A percentile compares a stretch with the other conserved stretches of the same genome.
Conservation (phyloP, 1,140 invertebrate species). For the Nautilus pompilius region DNA sequence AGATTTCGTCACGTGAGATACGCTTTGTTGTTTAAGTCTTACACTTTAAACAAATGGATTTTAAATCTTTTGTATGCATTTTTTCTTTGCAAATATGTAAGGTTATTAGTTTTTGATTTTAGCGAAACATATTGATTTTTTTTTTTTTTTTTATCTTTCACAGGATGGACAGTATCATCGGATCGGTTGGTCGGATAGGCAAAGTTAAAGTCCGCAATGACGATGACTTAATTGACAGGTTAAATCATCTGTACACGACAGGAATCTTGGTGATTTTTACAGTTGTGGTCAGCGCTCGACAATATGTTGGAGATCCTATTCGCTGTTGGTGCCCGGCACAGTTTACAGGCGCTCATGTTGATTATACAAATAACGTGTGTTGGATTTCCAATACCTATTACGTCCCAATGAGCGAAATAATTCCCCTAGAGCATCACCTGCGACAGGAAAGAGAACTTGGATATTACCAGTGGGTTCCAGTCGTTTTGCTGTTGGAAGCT, state of each 20-base stretch:
- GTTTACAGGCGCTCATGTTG: constrained; percentile 56
- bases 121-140: too few species aligned
- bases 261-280: constrained; percentile 59
- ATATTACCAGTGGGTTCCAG: constrained; percentile 64
- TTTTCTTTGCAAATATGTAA: too few species aligned
- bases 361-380: constrained; percentile 54
- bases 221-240: constrained; percentile 60
- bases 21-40: too few species aligned
- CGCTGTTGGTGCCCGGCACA: constrained; percentile 50
- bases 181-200: constrained; percentile 50
- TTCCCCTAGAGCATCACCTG: constrained; percentile 31
- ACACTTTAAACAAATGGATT: too few species aligned
- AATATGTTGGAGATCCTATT: constrained; percentile 62
- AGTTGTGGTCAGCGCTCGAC: constrained; percentile 58
- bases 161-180: constrained; percentile 55
- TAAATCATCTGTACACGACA: constrained; percentile 61
- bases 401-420: constrained; percentile 44
- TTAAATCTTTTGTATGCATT: too few species aligned
- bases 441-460: constrained; percentile 44
- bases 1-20: too few species aligned
- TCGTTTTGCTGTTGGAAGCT: constrained; percentile 60
- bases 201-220: constrained; percentile 57
- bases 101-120: too few species aligned
- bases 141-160: constrained; percentile 8
- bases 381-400: constrained; percentile 58